Evolutionary conservation across 2,888 invertebrate genomes (phyloP).

Genomic region (Aspidiotus destructor): DNA sequence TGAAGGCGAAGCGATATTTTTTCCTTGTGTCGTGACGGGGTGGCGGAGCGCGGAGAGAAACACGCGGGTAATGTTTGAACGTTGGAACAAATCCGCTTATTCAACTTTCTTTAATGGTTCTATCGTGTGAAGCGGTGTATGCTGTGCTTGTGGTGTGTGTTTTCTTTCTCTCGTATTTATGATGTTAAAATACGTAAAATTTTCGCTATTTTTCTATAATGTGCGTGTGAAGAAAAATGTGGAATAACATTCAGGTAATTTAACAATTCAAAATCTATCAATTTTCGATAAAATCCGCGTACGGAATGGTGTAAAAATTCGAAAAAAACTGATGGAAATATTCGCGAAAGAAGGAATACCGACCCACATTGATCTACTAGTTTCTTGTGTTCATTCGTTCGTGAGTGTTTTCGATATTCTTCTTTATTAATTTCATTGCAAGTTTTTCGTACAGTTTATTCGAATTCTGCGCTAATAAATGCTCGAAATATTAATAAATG

Average conservation of each 20-base stretch:
- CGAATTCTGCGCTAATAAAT: too few species aligned
- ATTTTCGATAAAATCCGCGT: neutral
- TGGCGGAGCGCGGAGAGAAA: conserved; percentile 19
- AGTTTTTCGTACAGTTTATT: too few species aligned
- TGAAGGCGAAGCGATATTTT: conserved; percentile 25
- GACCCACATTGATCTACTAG: too few species aligned
- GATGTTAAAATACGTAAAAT: conserved; percentile 29
- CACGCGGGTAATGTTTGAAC: conserved; percentile 32
- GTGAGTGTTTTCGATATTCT: too few species aligned
- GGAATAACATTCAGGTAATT: conserved; percentile 37
- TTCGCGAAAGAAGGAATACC: too few species aligned
- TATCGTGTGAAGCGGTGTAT: conserved; percentile 22
- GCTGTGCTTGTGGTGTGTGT: conserved; percentile 24
- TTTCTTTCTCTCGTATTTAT: conserved; percentile 11
- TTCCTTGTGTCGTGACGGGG: conserved; percentile 30
- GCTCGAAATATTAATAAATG: too few species aligned
- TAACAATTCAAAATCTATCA: conserved; percentile 1
- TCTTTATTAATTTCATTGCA: too few species aligned
- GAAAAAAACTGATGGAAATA: too few species aligned
- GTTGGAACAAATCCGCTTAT: conserved; percentile 28
- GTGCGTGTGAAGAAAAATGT: conserved; percentile 35
- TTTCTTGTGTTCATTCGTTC: too few species aligned
- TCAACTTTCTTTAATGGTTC: conserved; percentile 31
- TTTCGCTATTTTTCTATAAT: conserved; percentile 31
- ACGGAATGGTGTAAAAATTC: neutral